Conservation (phyloP, 2,797 vertebrate genomes). For the Chaunax sp. region DNA sequence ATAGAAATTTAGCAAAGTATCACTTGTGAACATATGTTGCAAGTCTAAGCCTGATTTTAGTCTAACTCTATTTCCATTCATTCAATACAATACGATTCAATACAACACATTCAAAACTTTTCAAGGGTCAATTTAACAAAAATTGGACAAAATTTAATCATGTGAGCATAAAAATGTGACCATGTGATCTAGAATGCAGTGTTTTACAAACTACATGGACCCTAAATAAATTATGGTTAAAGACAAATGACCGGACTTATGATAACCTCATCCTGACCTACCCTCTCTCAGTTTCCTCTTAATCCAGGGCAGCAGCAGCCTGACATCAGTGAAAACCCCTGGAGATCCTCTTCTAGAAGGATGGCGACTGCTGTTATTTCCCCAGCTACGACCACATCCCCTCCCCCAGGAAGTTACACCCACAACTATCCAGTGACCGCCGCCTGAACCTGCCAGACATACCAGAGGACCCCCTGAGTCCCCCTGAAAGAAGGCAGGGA, state of each 20-base stretch:
- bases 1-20: too few relatives aligned
- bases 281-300: constrained; percentile 77
- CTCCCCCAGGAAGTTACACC: constrained; percentile 92
- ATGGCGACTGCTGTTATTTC: constrained; percentile 74
- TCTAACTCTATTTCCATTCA: too few relatives aligned
- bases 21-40: too few relatives aligned
- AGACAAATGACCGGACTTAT: neutral
- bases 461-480: constrained; percentile 91
- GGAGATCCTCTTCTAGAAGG: constrained; percentile 84
- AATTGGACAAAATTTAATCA: too few relatives aligned
- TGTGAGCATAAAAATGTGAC: too few relatives aligned
- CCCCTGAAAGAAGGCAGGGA: constrained; percentile 77
- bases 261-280: constrained; percentile 26
- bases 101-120: too few relatives aligned
- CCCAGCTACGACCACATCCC: constrained; percentile 90
- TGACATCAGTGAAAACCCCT: constrained; percentile 89
- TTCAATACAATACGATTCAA: too few relatives aligned
- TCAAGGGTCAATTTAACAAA: too few relatives aligned
- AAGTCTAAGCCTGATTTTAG: too few relatives aligned
- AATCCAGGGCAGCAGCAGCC: constrained; percentile 86
- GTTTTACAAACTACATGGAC: neutral
- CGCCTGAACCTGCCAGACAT: constrained; percentile 75
- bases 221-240: neutral
- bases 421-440: constrained; percentile 81
- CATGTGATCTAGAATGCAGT: neutral